Evolutionary conservation across 2,797 vertebrate genomes (phyloP), one percentile per base, ranked within the genome.

Genomic region (Vultur gryphus): DNA sequence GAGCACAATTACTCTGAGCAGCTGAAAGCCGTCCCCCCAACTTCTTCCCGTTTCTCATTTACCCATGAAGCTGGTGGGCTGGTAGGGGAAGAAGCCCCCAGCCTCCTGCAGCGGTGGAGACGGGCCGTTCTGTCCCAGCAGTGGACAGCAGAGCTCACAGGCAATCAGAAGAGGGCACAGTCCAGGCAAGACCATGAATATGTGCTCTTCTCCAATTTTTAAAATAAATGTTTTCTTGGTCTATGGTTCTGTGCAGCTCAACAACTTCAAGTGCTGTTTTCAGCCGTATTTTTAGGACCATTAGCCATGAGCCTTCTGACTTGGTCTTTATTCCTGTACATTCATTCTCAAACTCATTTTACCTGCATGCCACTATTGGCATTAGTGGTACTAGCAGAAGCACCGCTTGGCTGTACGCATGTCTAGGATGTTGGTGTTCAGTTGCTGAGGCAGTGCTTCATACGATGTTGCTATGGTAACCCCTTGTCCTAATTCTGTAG

Each of bases 401-500:
- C 44, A 80, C 65, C 35, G 77, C 59, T 66, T 54, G 55, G 43
- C 37, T 48, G 39, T 76, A 26, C 1, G 2, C 5, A 0, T 73
- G 41, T 59, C 80, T 87, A 33, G 84, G 81, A 83, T 0, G 0
- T 7, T 31, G 28, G 70, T 87, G 95, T 58, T 90, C 31, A 65
- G 10, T 26, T 62, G 70, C 80, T 84, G 89, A 89, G 62, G 39
- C 78, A 83, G 84, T 64, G 58, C 48, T 95, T 89, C 93, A 25
- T 44, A 52, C 5, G 6, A 33, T 15, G 39, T 90, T 90, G 70
- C 86, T 94, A 84, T 89, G 89, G 83, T 81, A 95, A 90, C 77
- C 28, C 37, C 51, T 93, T 90, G 73, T 66, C 82, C 86, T 89
- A 64, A 93, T 83, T 93, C 71, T 84, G 71, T 43, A 55, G 51